Conservation (phyloP, 2,113 vertebrate species). For the Scartelaos histophorus region DNA sequence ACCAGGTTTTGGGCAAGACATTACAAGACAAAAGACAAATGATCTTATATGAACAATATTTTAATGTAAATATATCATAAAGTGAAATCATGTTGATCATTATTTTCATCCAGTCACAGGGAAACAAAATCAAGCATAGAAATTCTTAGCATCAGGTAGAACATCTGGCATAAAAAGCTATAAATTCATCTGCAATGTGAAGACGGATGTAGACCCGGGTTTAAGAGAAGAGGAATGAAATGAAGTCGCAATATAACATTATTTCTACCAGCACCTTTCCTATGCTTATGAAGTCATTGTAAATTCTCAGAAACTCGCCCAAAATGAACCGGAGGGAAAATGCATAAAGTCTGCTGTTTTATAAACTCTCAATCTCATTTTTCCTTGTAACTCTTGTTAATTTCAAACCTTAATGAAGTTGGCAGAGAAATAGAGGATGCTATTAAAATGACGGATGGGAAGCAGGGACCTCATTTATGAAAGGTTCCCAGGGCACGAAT, state of each 20-base stretch:
- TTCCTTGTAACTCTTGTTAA: conserved; percentile 43
- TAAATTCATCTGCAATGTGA: background rate
- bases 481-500: conserved; percentile 45
- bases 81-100: background rate
- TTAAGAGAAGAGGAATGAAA: background rate
- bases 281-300: background rate
- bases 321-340: background rate
- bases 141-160: too few relatives aligned
- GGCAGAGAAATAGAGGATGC: conserved; percentile 45
- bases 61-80: background rate
- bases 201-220: background rate
- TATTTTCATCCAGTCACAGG: background rate
- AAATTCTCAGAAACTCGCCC: conserved; percentile 6
- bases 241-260: background rate
- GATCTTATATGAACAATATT: background rate
- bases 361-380: conserved; percentile 58
- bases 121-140: background rate
- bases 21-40: conserved; percentile 9
- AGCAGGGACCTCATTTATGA: conserved; percentile 52
- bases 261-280: background rate
- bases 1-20: conserved; percentile 22
- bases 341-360: conserved; percentile 29
- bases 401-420: conserved; percentile 58
- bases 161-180: too few relatives aligned
- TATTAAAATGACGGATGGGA: conserved; percentile 65